Base-by-base conservation (phyloP, 2,113 vertebrate species). In the Calyptomena viridis region DNA sequence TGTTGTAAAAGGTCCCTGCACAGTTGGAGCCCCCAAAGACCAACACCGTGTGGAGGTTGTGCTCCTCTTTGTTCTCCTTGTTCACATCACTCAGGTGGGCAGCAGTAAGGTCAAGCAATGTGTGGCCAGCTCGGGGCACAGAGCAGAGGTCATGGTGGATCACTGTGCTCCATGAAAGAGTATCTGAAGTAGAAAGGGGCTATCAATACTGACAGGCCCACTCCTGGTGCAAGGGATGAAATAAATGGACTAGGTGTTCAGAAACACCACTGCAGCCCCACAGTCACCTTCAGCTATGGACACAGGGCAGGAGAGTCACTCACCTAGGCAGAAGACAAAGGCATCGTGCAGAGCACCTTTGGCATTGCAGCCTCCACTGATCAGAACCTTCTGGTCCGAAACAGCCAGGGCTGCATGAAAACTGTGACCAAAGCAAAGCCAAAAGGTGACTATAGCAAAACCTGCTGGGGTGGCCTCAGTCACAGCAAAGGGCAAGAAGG, bases 11-110 rank as follows among this genome's bases (percentile, higher is more conserved):
- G 4, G 93, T 98, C 28, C 98, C 98, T 0, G 96, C 94, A 84
- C 98, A 98, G 89, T 99, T 98, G 4, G 98, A 98, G 28, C 99
- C 99, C 21, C 99, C 99, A 44, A 99, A 99, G 71, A 99, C 94
- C 72, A 99, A 93, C 69, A 99, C 52, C 0, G 77, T 97, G 74
- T 97, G 98, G 44, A 89, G 52, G 19, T 92, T 90, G 11, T 82
- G 72, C 35, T 97, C 78, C 18, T 85, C 68, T 27, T 50, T 95
- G 17, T 95, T 92, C 28, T 94, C 87, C 69, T 96, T 96, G 63
- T 97, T 95, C 12, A 60, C 28, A 31, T 97, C 93, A 5, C 66
- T 94, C 49, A 87, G 66, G 44, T 68, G 68, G 35, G 87, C 73
- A 33, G 93, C 91, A 50, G 78, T 90, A 89, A 98, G 69, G 69